Conservation (phyloP, 2,113 vertebrate species). For the Nicator chloris region DNA sequence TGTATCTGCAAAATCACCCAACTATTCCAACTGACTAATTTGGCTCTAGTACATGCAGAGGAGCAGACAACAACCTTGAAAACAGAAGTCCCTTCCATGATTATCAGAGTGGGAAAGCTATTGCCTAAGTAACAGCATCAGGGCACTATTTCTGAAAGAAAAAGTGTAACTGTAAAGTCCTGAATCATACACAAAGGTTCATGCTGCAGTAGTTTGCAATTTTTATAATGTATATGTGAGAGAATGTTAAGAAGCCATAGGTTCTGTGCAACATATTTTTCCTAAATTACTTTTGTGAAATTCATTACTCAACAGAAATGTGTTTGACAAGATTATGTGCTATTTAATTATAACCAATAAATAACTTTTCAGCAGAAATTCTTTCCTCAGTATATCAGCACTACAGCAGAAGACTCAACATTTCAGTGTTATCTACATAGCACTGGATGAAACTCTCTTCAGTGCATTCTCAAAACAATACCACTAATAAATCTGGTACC, state of each 20-base stretch:
- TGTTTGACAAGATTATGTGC: not conserved
- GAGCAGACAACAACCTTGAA: not conserved
- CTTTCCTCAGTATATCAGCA: not conserved
- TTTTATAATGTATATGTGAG: not conserved
- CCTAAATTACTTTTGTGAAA: slow-evolving; percentile 5
- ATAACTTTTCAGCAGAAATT: not conserved
- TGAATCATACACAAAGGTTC: not conserved
- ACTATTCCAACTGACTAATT: not conserved
- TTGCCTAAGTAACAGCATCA: not conserved
- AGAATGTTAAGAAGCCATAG: not conserved
- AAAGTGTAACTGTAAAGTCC: not conserved
- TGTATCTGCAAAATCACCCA: not conserved
- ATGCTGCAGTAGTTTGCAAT: not conserved
- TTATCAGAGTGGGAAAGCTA: not conserved
- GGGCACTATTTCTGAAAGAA: not conserved
- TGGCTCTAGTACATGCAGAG: not conserved
- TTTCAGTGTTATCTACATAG: not conserved
- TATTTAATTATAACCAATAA: slow-evolving; percentile 21
- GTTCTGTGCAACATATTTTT: not conserved
- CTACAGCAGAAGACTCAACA: not conserved
- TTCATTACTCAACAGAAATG: not conserved
- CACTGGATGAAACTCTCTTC: not conserved
- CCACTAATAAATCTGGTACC: not conserved
- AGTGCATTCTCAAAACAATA: not conserved
- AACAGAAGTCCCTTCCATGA: not conserved